Percentiles rank a stretch among this genome's conserved stretches.
Evolutionary conservation across 2,797 vertebrate genomes (phyloP).

Genomic region (Halcyon leucocephala): DNA sequence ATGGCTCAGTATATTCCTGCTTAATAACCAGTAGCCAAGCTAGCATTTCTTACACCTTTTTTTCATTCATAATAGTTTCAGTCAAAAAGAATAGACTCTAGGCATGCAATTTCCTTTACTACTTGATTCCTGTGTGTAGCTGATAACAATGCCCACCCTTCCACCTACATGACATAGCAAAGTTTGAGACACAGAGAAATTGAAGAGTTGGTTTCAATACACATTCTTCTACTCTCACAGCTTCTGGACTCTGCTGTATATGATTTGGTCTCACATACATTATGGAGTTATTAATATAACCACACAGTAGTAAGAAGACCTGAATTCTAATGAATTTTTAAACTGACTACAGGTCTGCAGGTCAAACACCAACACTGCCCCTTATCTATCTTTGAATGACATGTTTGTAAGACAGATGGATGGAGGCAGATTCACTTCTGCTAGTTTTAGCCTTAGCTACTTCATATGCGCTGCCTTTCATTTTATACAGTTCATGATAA

Average conservation of each 20-base stretch:
- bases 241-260: neutral
- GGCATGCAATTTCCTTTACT: neutral
- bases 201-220: neutral
- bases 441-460: neutral
- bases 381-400: neutral
- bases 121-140: neutral
- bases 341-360: neutral
- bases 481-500: neutral
- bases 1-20: neutral
- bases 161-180: neutral
- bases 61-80: neutral
- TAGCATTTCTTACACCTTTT: neutral
- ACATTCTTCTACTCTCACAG: neutral
- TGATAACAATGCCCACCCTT: neutral
- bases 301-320: neutral
- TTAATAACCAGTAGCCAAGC: neutral
- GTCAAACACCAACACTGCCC: neutral
- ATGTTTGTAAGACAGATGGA: neutral
- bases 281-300: neutral
- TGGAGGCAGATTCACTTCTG: neutral
- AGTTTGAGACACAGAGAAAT: neutral
- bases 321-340: neutral
- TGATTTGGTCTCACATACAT: neutral
- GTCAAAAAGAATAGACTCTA: neutral
- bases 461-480: neutral